phyloP scores from a whole-genome alignment of 2,113 vertebrate genomes.

The Anoplopoma fimbria region DNA sequence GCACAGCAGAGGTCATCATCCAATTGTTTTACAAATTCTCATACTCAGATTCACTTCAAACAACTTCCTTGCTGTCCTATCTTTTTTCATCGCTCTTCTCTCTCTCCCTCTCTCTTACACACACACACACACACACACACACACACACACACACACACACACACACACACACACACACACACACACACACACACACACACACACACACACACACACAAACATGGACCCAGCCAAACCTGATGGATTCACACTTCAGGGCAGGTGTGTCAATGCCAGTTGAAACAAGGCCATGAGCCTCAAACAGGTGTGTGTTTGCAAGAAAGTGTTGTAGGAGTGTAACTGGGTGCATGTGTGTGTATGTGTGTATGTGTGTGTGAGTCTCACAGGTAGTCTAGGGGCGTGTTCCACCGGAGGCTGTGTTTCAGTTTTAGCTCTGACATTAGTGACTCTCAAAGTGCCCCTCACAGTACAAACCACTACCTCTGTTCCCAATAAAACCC shows the following conservation, averaged over 20 bases:
- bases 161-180: constrained; percentile 6
- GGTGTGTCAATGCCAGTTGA: constrained; percentile 60
- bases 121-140: background rate
- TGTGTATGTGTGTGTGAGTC: constrained; percentile 1
- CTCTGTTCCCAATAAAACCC: constrained; percentile 59
- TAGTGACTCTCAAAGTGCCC: constrained; percentile 62
- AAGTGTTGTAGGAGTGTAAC: constrained; percentile 12
- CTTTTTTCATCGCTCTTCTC: background rate
- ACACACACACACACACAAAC: constrained; percentile 3
- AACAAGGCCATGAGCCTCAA: constrained; percentile 37
- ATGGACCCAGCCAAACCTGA: constrained; percentile 18
- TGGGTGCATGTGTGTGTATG: constrained; percentile 3
- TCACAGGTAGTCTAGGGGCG: constrained; percentile 20
- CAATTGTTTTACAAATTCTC: constrained; percentile 31
- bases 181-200: background rate
- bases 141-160: background rate
- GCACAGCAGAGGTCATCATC: constrained; percentile 26
- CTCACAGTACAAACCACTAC: constrained; percentile 61
- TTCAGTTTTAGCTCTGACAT: constrained; percentile 74
- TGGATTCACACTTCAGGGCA: constrained; percentile 54
- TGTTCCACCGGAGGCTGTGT: constrained; percentile 48
- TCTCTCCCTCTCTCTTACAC: background rate
- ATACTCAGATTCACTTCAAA: constrained; percentile 33
- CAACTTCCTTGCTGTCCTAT: constrained; percentile 10
- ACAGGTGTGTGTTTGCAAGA: constrained; percentile 61